Conservation (phyloP, 2,888 invertebrate species). For the Sesia apiformis region DNA sequence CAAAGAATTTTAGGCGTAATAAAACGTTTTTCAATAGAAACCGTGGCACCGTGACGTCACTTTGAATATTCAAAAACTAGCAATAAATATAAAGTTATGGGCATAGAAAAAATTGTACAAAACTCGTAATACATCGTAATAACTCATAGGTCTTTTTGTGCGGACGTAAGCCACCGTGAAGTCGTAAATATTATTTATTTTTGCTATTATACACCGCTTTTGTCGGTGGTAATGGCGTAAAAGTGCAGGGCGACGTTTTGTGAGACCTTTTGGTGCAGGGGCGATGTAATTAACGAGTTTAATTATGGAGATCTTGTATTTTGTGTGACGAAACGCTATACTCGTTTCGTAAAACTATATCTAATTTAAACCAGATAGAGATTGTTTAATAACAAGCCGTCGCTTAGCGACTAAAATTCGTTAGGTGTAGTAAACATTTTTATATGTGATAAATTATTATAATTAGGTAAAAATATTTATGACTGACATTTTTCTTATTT, state of each 20-base stretch:
- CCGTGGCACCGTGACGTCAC: background rate
- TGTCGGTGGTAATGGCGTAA: slow-evolving; percentile 68
- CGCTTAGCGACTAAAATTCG: too few relatives aligned
- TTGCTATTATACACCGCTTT: slow-evolving; percentile 73
- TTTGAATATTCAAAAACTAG: background rate
- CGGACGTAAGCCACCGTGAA: slow-evolving; percentile 71
- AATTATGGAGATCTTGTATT: too few relatives aligned
- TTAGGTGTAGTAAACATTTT: too few relatives aligned
- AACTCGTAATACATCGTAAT: background rate
- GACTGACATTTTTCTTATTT: too few relatives aligned
- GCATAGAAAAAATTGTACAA: background rate
- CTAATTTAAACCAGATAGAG: too few relatives aligned
- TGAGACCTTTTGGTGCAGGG: slow-evolving; percentile 4
- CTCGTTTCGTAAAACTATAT: too few relatives aligned
- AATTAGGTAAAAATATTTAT: too few relatives aligned
- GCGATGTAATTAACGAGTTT: background rate
- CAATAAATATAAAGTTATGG: background rate
- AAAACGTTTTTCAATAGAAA: slow-evolving; percentile 7
- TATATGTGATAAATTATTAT: too few relatives aligned
- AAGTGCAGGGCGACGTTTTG: slow-evolving; percentile 37
- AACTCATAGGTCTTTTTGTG: slow-evolving; percentile 64
- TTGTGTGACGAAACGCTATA: too few relatives aligned
- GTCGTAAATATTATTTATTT: slow-evolving; percentile 74
- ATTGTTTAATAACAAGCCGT: too few relatives aligned
- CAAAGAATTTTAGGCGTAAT: background rate